Conservation (phyloP, 2,797 vertebrate genomes). For the Siniperca scherzeri region DNA sequence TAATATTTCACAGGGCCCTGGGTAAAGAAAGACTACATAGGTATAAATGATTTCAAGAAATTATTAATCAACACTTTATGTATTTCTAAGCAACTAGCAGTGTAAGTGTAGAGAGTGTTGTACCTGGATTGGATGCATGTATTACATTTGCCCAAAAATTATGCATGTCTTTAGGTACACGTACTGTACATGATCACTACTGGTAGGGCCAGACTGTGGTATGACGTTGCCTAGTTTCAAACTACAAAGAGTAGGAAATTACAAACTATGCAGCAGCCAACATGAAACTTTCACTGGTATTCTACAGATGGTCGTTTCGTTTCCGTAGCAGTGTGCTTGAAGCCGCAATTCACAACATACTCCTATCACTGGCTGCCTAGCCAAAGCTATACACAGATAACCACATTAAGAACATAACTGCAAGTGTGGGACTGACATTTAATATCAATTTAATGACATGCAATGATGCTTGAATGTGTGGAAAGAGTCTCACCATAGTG, state of each 20-base stretch:
- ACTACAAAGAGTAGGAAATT: constrained; percentile 34
- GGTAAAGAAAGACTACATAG: neutral
- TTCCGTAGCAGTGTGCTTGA: constrained; percentile 24
- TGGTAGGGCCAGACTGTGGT: neutral
- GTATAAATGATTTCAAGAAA: neutral
- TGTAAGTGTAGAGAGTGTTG: neutral
- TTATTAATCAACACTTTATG: constrained; percentile 32
- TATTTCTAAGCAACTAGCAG: constrained; percentile 42
- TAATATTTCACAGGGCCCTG: neutral
- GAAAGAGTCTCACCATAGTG: neutral
- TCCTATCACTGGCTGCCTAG: neutral
- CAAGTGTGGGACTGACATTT: neutral
- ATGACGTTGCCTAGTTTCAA: constrained; percentile 16
- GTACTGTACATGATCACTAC: neutral
- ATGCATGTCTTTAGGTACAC: neutral
- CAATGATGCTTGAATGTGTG: neutral
- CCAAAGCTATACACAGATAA: neutral
- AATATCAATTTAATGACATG: neutral
- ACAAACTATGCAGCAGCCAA: constrained; percentile 29
- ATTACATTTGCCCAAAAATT: neutral
- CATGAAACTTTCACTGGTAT: constrained; percentile 47
- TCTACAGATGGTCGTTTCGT: constrained; percentile 35
- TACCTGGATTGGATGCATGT: neutral
- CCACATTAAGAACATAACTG: neutral
- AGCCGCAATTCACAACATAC: constrained; percentile 19